Conservation (phyloP, 2,797 vertebrate genomes). For the Siniperca scherzeri region DNA sequence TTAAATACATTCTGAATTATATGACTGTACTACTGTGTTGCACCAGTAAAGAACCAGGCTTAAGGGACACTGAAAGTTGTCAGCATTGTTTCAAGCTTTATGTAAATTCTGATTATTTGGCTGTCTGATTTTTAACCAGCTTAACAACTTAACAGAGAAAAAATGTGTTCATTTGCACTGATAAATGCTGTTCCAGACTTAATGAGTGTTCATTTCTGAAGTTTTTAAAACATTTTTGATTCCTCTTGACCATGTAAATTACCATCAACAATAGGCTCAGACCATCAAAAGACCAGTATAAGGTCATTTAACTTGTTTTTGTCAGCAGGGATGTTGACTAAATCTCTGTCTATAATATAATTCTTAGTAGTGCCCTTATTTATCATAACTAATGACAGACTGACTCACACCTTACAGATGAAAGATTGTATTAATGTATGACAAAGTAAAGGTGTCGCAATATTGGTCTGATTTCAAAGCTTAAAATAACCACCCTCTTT, state of each 20-base stretch:
- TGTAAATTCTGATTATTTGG: neutral
- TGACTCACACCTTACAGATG: constrained; percentile 5
- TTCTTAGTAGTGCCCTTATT: neutral
- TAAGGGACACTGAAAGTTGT: neutral
- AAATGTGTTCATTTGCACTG: neutral
- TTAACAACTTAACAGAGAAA: neutral
- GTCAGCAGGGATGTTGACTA: neutral
- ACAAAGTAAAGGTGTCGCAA: neutral
- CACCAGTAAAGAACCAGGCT: neutral
- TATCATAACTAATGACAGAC: neutral
- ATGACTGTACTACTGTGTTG: neutral
- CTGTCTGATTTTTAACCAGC: neutral
- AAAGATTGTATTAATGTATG: neutral
- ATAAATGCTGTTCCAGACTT: neutral
- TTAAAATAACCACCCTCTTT: neutral
- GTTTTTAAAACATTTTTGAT: neutral
- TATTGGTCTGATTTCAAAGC: neutral
- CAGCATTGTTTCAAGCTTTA: neutral
- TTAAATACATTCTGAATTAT: neutral
- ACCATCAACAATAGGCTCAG: neutral
- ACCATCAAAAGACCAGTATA: neutral
- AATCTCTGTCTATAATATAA: neutral
- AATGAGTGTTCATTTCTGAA: neutral
- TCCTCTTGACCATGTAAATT: neutral
- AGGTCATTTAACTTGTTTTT: neutral